phyloP scores from a whole-genome alignment of 2,113 vertebrate species.

The Piprites chloris region DNA sequence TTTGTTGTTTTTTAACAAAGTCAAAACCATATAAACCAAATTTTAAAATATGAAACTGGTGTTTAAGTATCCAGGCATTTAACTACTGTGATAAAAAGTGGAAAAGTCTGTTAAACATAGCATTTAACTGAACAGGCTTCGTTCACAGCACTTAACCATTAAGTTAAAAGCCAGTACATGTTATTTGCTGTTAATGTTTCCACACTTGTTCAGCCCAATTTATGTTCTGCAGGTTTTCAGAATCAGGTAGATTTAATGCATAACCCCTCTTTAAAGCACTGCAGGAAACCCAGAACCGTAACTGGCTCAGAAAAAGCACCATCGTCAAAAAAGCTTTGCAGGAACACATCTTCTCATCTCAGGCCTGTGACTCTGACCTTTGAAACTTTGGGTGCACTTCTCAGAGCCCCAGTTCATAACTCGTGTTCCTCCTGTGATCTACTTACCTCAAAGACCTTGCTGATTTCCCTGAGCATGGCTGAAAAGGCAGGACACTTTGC shows the following conservation, averaged over 20 bases:
- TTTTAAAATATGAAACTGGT: background rate
- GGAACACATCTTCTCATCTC: background rate
- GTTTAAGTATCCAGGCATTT: background rate
- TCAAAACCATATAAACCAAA: background rate
- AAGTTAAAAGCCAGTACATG: background rate
- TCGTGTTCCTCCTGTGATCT: background rate
- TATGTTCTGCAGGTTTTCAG: background rate
- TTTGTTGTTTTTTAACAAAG: background rate
- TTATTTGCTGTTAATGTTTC: background rate
- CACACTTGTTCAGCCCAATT: background rate
- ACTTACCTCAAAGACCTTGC: conserved; percentile 33
- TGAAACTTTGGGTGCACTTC: background rate
- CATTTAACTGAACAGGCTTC: background rate
- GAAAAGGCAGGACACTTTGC: background rate
- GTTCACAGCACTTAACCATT: background rate
- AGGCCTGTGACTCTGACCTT: background rate
- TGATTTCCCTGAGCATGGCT: background rate
- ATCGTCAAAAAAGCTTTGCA: background rate
- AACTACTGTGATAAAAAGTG: background rate
- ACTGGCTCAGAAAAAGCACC: background rate
- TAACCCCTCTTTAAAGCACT: background rate
- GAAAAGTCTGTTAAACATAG: background rate
- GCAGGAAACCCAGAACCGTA: background rate
- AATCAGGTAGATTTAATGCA: background rate
- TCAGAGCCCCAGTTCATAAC: background rate